Base-by-base conservation (phyloP, 92 coral and sea anemone species). In the Umimayanthus kanabou region DNA sequence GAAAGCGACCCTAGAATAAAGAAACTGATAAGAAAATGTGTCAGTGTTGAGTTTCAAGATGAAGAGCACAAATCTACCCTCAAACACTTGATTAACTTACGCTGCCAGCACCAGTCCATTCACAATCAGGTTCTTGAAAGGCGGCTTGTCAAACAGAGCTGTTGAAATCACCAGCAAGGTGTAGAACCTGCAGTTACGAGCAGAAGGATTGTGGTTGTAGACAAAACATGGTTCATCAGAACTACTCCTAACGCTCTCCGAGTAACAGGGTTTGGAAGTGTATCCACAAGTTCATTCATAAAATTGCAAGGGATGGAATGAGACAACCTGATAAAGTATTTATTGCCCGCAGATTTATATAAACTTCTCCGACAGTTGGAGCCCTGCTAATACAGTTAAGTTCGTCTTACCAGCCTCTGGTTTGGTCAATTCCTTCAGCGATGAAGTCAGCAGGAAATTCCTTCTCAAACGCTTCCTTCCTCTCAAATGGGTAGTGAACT, bases 381-480 rank as follows among this genome's bases (percentile, higher is more conserved):
- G 50, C 11, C 50, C 13, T 10, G 50, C 50, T 1, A 47, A 70
- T 45, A n/a, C 16, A 3, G 9, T 10, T 22, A 43, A 9, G 18
- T 42, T 30, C 18, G 37, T 29, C 94, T 85, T 88, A 95, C 99
- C 99, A 97, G 88, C 99, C 99, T 82, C 99, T 92, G n/a, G 99
- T 97, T 87, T 97, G 99, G 80, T 97, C 99, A 89, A 97, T 95
- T 76, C 99, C 99, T 89, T 97, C 99, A 82, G 99, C 99, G 40
- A 97, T 97, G 82, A 97, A 97, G 91, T 97, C 99, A 61, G 99
- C 99, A 23, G 99, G 99, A 80, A 97, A 97, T 26, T 95, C 88
- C 71, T 74, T 75, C 88, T 97, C 99, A 89, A 97, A 97, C 39
- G 76, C 91, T 10, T 95, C 94, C 73, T 95, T 95, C 73, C 90